Percentiles rank a stretch among this genome's conserved stretches.
Conservation (phyloP, 2,113 vertebrate genomes). For the Phaethornis superciliosus region DNA sequence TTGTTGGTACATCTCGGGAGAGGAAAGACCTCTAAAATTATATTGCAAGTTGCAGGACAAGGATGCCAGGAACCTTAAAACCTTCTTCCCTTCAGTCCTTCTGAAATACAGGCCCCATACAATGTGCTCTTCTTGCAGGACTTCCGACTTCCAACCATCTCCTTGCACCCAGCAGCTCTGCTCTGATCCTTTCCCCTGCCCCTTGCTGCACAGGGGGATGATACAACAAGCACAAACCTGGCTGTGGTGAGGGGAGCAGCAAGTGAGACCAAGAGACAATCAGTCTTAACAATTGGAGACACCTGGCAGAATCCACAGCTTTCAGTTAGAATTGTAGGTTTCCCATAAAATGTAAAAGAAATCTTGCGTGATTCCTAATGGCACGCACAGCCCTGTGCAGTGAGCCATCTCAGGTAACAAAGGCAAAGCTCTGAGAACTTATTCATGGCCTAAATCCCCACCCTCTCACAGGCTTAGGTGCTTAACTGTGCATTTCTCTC, state of each 20-base stretch:
- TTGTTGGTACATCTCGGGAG: background rate
- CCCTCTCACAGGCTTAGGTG: background rate
- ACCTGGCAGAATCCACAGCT: background rate
- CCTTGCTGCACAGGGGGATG: background rate
- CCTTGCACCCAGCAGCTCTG: background rate
- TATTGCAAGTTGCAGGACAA: background rate
- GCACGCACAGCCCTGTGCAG: background rate
- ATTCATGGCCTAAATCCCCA: background rate
- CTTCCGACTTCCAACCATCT: background rate
- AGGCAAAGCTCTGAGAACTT: background rate
- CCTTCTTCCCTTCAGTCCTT: background rate
- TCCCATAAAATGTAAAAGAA: background rate
- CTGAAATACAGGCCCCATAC: background rate
- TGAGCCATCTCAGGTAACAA: background rate
- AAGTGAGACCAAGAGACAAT: background rate
- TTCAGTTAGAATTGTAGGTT: background rate
- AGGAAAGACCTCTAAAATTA: background rate
- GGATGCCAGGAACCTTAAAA: background rate
- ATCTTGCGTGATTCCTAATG: background rate
- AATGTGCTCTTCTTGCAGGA: background rate
- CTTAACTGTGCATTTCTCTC: constrained; percentile 22
- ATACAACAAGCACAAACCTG: background rate
- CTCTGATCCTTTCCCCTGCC: background rate
- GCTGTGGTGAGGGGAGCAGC: background rate
- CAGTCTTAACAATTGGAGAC: background rate